These are phyloP conservation scores for Caiman crocodilus DNA, from an alignment of 2,797 vertebrate genomes.

Conservation along the genomic window DNA sequence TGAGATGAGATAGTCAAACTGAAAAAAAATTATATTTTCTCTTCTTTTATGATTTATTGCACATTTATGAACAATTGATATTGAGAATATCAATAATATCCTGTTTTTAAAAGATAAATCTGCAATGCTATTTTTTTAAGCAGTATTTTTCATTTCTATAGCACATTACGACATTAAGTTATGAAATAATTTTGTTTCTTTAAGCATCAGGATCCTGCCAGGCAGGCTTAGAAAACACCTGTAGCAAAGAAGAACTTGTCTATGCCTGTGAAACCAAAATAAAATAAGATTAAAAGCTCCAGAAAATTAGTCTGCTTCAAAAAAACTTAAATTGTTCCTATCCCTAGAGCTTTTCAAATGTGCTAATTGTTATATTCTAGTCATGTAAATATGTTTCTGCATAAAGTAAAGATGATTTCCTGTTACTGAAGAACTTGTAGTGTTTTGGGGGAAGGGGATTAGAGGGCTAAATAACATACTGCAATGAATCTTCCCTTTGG, in stretches of 20 bases:
- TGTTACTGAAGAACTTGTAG: slow-evolving; percentile 2
- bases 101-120: neutral
- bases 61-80: neutral
- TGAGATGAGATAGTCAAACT: slow-evolving; percentile 9
- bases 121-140: neutral
- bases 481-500: slow-evolving; percentile 76
- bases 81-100: neutral
- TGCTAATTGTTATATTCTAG: slow-evolving; percentile 76
- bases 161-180: neutral
- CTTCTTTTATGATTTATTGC: neutral
- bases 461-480: slow-evolving; percentile 37
- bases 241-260: slow-evolving; percentile 74
- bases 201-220: slow-evolving; percentile 49
- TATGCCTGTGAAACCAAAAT: slow-evolving; percentile 73
- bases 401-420: slow-evolving; percentile 49
- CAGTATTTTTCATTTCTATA: neutral
- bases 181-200: slow-evolving; percentile 60
- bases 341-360: slow-evolving; percentile 79
- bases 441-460: slow-evolving; percentile 4
- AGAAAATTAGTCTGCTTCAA: slow-evolving; percentile 79
- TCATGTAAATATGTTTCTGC: slow-evolving; percentile 72
- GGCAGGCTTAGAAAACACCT: slow-evolving; percentile 75
- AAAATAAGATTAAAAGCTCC: slow-evolving; percentile 57
- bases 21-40: neutral
- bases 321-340: slow-evolving; percentile 78